These are phyloP conservation scores for Aphelinus atriplicis DNA, from an alignment of 1,140 invertebrate species.

Conservation along the genomic window DNA sequence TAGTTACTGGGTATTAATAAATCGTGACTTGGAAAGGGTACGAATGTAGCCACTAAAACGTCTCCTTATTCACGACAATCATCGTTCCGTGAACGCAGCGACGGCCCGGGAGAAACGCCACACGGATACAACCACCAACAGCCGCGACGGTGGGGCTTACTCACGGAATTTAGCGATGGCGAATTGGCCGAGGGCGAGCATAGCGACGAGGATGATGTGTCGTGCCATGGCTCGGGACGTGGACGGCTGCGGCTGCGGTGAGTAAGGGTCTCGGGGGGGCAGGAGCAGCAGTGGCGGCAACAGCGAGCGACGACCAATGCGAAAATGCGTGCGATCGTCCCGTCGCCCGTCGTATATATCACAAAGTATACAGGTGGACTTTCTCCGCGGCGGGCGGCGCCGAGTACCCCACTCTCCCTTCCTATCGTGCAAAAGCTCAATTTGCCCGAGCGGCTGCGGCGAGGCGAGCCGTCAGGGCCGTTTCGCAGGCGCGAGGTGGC, in stretches of 20 bases:
- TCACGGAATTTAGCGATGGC: slow-evolving; percentile 29
- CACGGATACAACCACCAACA: no score
- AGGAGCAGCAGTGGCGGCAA: not conserved
- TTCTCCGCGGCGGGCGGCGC: slow-evolving; percentile 56
- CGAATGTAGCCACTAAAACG: no score
- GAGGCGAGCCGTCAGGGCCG: no score
- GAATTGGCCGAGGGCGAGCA: slow-evolving; percentile 10
- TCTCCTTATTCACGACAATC: no score
- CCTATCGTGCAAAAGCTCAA: not conserved
- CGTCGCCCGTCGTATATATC: slow-evolving; percentile 55
- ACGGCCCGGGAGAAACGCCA: no score
- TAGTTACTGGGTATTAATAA: no score
- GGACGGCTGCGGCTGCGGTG: not conserved
- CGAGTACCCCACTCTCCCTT: slow-evolving; percentile 7
- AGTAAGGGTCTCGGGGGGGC: no score
- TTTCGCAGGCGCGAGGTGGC: no score
- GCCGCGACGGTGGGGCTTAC: not conserved
- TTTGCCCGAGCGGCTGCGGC: no score
- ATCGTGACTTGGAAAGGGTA: no score
- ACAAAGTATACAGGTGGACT: slow-evolving; percentile 62
- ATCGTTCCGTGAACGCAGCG: no score
- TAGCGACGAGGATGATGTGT: slow-evolving; percentile 4
- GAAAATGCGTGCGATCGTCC: slow-evolving; percentile 60
- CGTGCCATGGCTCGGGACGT: slow-evolving; percentile 11
- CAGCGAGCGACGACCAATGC: slow-evolving; percentile 45